Percentiles rank a stretch among this genome's conserved stretches.
These are phyloP conservation scores for Pristionchus fissidentatus DNA, from an alignment of 2,888 invertebrate species.

Conservation along the genomic window DNA sequence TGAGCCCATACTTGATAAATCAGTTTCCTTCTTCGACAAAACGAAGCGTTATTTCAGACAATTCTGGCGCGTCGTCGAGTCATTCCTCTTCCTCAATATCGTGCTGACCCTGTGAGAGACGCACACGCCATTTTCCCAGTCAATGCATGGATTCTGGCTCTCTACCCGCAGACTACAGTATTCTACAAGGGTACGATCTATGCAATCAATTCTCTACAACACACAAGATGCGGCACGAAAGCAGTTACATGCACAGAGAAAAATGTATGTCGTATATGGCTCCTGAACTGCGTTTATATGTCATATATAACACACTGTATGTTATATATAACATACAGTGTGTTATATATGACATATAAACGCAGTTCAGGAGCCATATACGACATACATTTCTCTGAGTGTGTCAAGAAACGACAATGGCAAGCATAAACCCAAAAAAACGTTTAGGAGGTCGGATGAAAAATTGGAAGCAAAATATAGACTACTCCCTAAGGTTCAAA, in stretches of 20 bases:
- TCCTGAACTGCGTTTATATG: not conserved
- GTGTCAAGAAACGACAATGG: too few species aligned
- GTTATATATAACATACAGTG: too few species aligned
- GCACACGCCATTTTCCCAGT: constrained; percentile 64
- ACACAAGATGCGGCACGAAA: not conserved
- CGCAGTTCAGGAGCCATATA: too few species aligned
- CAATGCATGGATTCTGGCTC: constrained; percentile 66
- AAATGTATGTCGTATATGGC: too few species aligned
- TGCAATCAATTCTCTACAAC: not conserved
- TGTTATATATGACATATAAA: too few species aligned
- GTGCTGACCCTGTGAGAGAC: constrained; percentile 90
- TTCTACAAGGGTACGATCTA: constrained; percentile 89
- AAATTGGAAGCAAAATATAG: too few species aligned
- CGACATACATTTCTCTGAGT: too few species aligned
- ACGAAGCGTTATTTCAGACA: not conserved
- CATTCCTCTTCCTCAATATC: constrained; percentile 92
- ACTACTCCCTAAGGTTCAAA: too few species aligned
- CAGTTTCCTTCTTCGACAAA: not conserved
- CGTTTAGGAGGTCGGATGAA: not conserved
- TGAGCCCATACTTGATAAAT: too few species aligned
- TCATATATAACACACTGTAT: too few species aligned
- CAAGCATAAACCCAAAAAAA: not conserved
- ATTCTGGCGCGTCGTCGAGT: constrained; percentile 86
- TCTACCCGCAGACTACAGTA: constrained; percentile 96
- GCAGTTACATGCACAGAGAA: too few species aligned